Evolutionary conservation across 2,113 vertebrate species (phyloP).

Genomic region (Amazona guildingii): DNA sequence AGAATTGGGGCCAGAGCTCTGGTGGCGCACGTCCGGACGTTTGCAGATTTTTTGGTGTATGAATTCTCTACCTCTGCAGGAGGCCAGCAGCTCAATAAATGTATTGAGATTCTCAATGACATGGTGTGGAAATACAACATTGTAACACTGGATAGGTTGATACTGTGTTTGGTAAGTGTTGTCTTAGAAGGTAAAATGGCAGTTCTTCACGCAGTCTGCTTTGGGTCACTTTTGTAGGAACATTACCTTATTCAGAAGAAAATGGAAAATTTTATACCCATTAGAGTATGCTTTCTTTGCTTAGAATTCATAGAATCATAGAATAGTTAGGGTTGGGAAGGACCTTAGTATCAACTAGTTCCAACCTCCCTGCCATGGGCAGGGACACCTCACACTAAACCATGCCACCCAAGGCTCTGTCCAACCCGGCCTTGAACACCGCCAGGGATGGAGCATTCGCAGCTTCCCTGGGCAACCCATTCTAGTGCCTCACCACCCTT

Average conservation of each 20-base stretch:
- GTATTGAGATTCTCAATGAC: conserved; percentile 98
- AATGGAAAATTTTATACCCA: background rate
- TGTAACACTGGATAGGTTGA: conserved; percentile 93
- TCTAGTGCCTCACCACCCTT: too few species aligned
- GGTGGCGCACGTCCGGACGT: conserved; percentile 95
- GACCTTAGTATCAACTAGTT: too few species aligned
- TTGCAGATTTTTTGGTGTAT: conserved; percentile 97
- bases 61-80: conserved; percentile 98
- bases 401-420: too few species aligned
- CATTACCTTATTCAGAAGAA: background rate
- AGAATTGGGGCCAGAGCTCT: conserved; percentile 94
- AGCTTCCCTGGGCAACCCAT: too few species aligned
- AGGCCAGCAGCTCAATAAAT: conserved; percentile 97
- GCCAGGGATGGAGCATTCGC: too few species aligned
- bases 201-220: background rate
- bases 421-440: too few species aligned
- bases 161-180: conserved; percentile 91
- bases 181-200: background rate
- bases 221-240: background rate
- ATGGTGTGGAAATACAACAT: conserved; percentile 99
- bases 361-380: too few species aligned
- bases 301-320: background rate
- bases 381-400: too few species aligned
- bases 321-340: too few species aligned
- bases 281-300: background rate